Evolutionary conservation across 2,888 invertebrate genomes (phyloP), one percentile per base, ranked within the genome.

Genomic region (Notocelia uddmanniana): DNA sequence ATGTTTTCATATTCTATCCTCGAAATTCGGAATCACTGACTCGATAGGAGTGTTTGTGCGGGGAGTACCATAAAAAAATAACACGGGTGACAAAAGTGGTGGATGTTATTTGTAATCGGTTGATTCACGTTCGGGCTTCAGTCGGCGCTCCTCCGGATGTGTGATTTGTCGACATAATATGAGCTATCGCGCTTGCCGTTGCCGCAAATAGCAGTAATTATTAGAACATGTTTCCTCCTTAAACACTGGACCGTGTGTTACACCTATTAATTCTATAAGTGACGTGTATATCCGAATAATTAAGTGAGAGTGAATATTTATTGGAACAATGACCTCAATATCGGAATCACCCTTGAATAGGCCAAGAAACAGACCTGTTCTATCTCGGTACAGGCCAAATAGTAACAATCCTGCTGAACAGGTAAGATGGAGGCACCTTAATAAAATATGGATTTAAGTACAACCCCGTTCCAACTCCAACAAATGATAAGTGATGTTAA

Each of bases 101-200:
- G 82, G 80, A 83, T 76, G 78, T 82, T 72, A 57, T 72, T 68
- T 79, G 88, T 88, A 88, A 88, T 88, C 87, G 82, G 84, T 87
- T 91, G 91, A 92, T 86, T 92, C 91, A 91, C 85, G 85, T 81
- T 77, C 83, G 81, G 78, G 85, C 85, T 85, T 82, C 84, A 81
- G 82, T 83, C 80, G 79, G 75, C 83, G 87, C 86, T 84, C 82
- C 89, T 90, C 90, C 93, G 93, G 93, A 93, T 93, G 90, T 91
- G 93, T 92, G 93, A 92, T 92, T 92, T 92, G 92, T 90, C 91
- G 91, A 89, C 88, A 87, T 87, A 90, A 90, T 89, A 90, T 91
- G 92, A 90, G 87, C 88, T 90, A 92, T 93, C 91, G 86, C 87
- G 79, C 85, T 85, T 84, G 88, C 81, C 83, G 85, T 87, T 81